A percentile compares a stretch with the other conserved stretches of the same genome.
These are phyloP conservation scores for Zeus faber DNA, from an alignment of 2,113 vertebrate species.

Conservation along the genomic window DNA sequence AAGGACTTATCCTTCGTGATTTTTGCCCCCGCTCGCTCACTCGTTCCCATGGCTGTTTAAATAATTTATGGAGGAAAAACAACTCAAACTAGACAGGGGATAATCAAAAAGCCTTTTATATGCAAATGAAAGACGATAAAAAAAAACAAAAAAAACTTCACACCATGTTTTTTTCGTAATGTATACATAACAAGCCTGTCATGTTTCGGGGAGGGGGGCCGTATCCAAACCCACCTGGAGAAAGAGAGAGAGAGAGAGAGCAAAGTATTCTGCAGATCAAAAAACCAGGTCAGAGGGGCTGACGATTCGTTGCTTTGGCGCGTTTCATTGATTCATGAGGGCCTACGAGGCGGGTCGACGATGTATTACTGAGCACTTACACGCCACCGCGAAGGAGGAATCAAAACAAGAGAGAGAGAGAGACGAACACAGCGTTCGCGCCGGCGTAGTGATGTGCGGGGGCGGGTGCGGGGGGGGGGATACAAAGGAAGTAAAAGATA, in stretches of 20 bases:
- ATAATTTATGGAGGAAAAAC: slow-evolving; percentile 35
- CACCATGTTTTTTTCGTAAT: slow-evolving; percentile 32
- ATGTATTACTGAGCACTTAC: no score
- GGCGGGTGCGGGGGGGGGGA: no score
- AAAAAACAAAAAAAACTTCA: no score
- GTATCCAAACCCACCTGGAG: background rate
- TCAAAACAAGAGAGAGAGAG: no score
- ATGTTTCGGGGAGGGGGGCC: slow-evolving; percentile 24
- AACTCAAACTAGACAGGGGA: slow-evolving; percentile 29
- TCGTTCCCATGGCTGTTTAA: slow-evolving; percentile 3
- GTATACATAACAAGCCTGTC: slow-evolving; percentile 41
- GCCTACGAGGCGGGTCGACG: no score
- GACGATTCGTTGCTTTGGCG: no score
- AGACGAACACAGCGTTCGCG: no score
- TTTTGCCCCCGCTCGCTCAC: background rate
- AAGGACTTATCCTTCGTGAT: slow-evolving; percentile 26
- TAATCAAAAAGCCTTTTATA: slow-evolving; percentile 42
- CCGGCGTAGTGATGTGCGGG: no score
- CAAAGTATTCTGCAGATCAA: background rate
- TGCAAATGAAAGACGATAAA: slow-evolving; percentile 50
- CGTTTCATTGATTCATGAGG: no score
- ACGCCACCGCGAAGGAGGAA: no score
- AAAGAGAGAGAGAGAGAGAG: background rate
- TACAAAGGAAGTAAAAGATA: no score
- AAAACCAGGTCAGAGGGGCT: no score